Evolutionary conservation across 2,113 vertebrate genomes (phyloP).

Genomic region (Suncus etruscus): DNA sequence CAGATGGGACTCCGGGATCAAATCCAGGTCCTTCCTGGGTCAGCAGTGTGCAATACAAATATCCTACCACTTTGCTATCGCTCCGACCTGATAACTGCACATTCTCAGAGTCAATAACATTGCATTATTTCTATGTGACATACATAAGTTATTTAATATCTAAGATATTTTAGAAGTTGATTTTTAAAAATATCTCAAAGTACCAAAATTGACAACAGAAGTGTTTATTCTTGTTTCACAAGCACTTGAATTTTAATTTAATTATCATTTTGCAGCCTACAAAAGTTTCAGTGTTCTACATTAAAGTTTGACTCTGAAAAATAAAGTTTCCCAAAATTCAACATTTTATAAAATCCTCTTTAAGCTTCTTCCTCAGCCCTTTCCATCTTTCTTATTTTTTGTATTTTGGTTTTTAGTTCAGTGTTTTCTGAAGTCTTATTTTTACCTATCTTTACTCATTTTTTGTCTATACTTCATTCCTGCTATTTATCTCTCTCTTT

Average conservation of each 20-base stretch:
- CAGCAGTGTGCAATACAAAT: too few relatives aligned
- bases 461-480: not conserved
- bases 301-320: not conserved
- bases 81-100: not conserved
- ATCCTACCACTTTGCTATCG: too few relatives aligned
- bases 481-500: not conserved
- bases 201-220: not conserved
- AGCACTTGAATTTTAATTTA: slow-evolving; percentile 51
- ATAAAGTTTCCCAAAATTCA: not conserved
- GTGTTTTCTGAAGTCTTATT: not conserved
- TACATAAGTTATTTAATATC: not conserved
- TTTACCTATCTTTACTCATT: not conserved
- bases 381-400: not conserved
- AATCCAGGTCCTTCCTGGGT: too few relatives aligned
- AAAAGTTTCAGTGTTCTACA: slow-evolving; percentile 25
- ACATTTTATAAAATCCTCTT: slow-evolving; percentile 13
- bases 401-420: not conserved
- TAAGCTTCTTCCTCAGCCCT: not conserved
- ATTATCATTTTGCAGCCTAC: slow-evolving; percentile 52
- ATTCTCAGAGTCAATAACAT: not conserved
- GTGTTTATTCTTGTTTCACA: slow-evolving; percentile 18
- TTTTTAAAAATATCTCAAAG: not conserved
- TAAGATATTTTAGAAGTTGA: not conserved
- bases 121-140: not conserved
- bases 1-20: too few relatives aligned